Evolutionary conservation across 2,113 vertebrate species (phyloP).

Genomic region (Zingel zingel): DNA sequence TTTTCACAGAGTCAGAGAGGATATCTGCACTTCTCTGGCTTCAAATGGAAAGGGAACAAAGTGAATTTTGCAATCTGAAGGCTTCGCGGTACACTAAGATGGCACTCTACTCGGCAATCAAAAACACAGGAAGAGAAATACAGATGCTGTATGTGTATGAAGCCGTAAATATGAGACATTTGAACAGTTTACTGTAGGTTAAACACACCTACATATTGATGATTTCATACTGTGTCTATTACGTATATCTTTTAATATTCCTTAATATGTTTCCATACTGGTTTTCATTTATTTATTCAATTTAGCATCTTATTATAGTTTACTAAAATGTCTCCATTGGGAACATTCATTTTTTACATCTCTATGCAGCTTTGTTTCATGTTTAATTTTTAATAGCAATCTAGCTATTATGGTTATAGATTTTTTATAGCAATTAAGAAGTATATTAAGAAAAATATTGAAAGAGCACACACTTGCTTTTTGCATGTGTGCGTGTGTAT

Average conservation of each 20-base stretch:
- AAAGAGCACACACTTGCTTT: conserved; percentile 26
- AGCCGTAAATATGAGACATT: conserved; percentile 35
- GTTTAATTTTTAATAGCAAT: conserved; percentile 71
- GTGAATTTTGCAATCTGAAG: conserved; percentile 65
- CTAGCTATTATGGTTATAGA: conserved; percentile 45
- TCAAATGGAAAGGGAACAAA: conserved; percentile 72
- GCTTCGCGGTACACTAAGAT: conserved; percentile 39
- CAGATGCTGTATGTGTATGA: conserved; percentile 15
- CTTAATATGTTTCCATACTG: conserved; percentile 50
- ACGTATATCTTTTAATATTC: conserved; percentile 40
- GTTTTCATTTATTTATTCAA: conserved; percentile 55
- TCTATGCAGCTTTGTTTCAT: conserved; percentile 34
- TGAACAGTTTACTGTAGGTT: conserved; percentile 33
- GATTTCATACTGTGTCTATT: conserved; percentile 31
- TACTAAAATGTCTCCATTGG: conserved; percentile 50
- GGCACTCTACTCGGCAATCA: conserved; percentile 42
- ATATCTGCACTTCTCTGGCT: conserved; percentile 54
- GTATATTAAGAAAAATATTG: conserved; percentile 25
- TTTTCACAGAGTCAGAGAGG: conserved; percentile 59
- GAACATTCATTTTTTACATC: conserved; percentile 50
- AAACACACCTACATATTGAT: conserved; percentile 41
- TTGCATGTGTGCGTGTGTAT: neutral
- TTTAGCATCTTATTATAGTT: conserved; percentile 46
- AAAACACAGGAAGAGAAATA: conserved; percentile 42
- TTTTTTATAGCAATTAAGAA: conserved; percentile 55